Base-by-base conservation (phyloP, 2,113 vertebrate species). In the Pseudorectes ferrugineus region DNA sequence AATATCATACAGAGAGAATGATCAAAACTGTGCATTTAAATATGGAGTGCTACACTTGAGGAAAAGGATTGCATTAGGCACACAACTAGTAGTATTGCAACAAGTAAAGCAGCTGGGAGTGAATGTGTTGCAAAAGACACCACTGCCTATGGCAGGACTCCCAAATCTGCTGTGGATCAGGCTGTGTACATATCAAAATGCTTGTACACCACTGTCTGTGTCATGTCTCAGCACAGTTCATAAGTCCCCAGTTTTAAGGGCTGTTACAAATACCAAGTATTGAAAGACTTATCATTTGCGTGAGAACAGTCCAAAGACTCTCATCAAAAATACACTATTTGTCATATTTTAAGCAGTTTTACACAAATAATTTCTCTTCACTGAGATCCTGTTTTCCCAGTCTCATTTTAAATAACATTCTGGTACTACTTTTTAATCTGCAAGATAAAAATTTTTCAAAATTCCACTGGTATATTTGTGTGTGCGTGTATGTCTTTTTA, bases 121-220 rank as follows among this genome's bases (percentile, higher is more conserved):
- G 19, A 40, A 63, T 13, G 6, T 3, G 1, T 1, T 61, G 36
- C 14, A 58, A 13, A 19, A 82, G 17, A 24, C n/a, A 57, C 5
- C 16, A 25, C 14, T 31, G 5, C 1, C 62, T 33, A 6, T 1
- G 16, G 16, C 25, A 70, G 62, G 5, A 5, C 9, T 31, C 31
- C 31, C 36, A 80, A 9, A 77, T 11, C 45, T 49, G 5, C 16
- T 55, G 16, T 31, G 19, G 26, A 55, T 40, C 40, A n/a, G 17
- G 5, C 2, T 22, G 6, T 26, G 10, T 14, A 15, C 0, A 0
- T 7, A 6, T 59, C 42, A 49, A 43, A 24, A 31, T 19, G 16
- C 10, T 45, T n/a, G 8, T 13, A 36, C 23, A 8, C 12, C 55
- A 36, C 0, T 5, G 2, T 33, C 11, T 25, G 18, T 58, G 26